phyloP scores from a whole-genome alignment of 2,113 vertebrate species.

The Coptodon bakossiorum region DNA sequence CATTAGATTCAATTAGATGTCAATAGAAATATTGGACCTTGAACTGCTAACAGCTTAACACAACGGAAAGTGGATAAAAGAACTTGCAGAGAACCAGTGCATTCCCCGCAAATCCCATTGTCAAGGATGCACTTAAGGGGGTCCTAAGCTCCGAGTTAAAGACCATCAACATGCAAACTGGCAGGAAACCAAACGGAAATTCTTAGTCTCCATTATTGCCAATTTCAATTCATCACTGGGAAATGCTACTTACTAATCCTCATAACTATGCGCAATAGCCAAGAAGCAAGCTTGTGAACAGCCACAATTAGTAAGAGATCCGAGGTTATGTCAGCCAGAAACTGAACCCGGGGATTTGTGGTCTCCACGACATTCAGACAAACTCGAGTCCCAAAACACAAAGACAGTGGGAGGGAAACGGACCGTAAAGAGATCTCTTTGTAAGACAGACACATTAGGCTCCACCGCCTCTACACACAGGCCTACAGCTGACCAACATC shows the following conservation, averaged over 20 bases:
- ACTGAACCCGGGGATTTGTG: neutral
- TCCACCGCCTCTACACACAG: neutral
- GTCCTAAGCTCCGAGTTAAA: neutral
- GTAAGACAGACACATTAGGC: constrained; percentile 14
- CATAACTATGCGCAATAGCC: constrained; percentile 8
- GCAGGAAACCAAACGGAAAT: constrained; percentile 44
- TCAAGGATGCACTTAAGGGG: neutral
- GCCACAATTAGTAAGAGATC: neutral
- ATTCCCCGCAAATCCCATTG: neutral
- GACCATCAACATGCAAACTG: constrained; percentile 7
- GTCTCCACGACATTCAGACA: neutral
- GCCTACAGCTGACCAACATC: neutral
- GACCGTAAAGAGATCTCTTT: constrained; percentile 44
- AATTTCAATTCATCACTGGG: constrained; percentile 38
- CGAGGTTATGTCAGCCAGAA: neutral
- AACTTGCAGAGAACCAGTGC: neutral
- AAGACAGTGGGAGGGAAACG: constrained; percentile 7
- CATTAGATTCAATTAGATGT: neutral
- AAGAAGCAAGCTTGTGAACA: neutral
- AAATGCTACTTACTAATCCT: constrained; percentile 49
- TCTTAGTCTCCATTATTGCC: constrained; percentile 34
- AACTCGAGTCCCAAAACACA: neutral
- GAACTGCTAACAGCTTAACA: neutral
- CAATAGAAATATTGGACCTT: neutral
- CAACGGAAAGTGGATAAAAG: neutral